These are phyloP conservation scores for Nudaria mundana DNA, from an alignment of 2,888 invertebrate species.

Conservation along the genomic window DNA sequence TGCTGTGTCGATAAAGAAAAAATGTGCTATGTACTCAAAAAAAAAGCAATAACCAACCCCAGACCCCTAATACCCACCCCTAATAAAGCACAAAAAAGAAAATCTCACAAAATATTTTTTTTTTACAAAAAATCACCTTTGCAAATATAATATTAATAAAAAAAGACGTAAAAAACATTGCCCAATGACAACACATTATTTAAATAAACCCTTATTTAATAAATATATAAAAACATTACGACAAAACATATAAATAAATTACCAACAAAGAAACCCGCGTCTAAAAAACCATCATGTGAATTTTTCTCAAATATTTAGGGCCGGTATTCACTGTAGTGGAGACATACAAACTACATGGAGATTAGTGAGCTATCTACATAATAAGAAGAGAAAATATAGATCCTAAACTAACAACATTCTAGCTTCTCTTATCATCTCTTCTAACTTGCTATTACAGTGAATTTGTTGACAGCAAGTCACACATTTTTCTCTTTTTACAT, in stretches of 20 bases:
- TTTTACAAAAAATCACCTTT: neutral
- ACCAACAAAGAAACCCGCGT: too few relatives aligned
- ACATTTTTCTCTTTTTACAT: neutral
- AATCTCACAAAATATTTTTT: neutral
- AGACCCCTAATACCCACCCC: too few relatives aligned
- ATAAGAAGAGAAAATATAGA: neutral
- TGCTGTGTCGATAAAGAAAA: slow-evolving; percentile 20
- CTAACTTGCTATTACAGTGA: neutral
- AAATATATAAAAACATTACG: too few relatives aligned
- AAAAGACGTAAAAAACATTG: neutral
- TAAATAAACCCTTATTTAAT: too few relatives aligned
- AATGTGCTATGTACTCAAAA: slow-evolving; percentile 1
- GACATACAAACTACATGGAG: neutral
- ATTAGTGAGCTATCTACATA: neutral
- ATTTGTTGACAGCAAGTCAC: neutral
- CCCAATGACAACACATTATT: too few relatives aligned
- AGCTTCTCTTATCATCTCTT: neutral
- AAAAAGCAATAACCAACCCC: neutral
- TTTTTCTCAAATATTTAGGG: slow-evolving; percentile 12
- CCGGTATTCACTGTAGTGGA: slow-evolving; percentile 2
- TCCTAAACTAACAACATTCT: neutral
- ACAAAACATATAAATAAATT: neutral
- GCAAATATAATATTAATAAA: neutral
- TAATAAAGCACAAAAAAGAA: too few relatives aligned
- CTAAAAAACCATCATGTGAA: too few relatives aligned